Conservation (phyloP, 2,888 invertebrate genomes). For the Drosophila meridiana region DNA sequence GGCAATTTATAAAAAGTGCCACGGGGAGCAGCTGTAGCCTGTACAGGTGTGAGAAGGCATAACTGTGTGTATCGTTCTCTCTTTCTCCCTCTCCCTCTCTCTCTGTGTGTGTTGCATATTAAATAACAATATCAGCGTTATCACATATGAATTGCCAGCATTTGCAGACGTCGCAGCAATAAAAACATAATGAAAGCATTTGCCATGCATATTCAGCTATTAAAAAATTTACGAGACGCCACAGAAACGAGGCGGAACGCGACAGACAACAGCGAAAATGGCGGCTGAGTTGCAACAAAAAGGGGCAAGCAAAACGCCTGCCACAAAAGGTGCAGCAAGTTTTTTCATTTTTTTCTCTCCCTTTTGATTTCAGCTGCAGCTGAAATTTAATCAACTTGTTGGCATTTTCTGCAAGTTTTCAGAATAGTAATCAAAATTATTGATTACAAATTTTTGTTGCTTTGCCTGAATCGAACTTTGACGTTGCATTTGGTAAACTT, state of each 20-base stretch:
- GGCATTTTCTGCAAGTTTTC: conserved; percentile 39
- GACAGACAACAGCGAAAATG: background rate
- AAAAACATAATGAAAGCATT: conserved; percentile 71
- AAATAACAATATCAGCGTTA: conserved; percentile 58
- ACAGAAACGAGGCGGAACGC: conserved; percentile 3
- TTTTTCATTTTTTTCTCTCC: background rate
- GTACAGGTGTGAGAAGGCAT: background rate
- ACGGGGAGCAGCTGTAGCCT: conserved; percentile 11
- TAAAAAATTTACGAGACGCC: conserved; percentile 50
- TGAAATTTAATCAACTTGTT: conserved; percentile 63
- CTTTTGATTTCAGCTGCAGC: background rate
- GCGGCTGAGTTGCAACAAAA: background rate
- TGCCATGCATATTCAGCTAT: conserved; percentile 53
- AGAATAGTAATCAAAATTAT: conserved; percentile 65
- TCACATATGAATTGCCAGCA: conserved; percentile 54
- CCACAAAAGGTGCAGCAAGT: conserved; percentile 16
- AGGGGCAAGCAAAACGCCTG: background rate
- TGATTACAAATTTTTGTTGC: conserved; percentile 50
- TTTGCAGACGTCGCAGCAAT: conserved; percentile 53
- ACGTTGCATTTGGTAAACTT: conserved; percentile 17
- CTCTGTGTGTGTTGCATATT: conserved; percentile 49
- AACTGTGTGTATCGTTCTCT: background rate
- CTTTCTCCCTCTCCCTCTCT: background rate
- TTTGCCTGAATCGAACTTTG: conserved; percentile 27
- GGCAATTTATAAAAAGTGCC: conserved; percentile 56